Percentiles rank a stretch among this genome's conserved stretches.
Evolutionary conservation across 92 coral and sea anemone genomes (phyloP).

Genomic region (Epizoanthus stellaris): DNA sequence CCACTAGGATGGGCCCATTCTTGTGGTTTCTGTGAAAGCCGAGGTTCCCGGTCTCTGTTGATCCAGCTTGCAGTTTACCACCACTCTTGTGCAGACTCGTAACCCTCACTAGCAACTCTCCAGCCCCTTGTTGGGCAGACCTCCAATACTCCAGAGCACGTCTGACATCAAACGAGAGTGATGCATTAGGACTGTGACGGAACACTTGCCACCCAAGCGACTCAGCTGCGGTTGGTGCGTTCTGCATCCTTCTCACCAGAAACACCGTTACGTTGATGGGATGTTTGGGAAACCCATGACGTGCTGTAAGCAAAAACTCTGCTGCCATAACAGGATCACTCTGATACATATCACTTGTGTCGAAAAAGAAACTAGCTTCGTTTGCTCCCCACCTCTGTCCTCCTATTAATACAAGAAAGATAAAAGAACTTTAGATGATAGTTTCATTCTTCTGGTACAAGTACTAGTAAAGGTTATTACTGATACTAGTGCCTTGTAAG

Average conservation of each 20-base stretch:
- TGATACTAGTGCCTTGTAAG: no score
- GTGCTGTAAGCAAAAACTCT: background rate
- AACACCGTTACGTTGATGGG: background rate
- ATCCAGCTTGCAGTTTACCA: background rate
- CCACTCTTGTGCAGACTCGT: background rate
- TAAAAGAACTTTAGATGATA: no score
- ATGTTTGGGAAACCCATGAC: background rate
- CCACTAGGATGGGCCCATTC: constrained; percentile 2
- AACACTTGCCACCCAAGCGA: constrained; percentile 22
- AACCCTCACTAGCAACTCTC: background rate
- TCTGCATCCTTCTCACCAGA: background rate
- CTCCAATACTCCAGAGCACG: background rate
- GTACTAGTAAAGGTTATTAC: no score
- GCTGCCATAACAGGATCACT: constrained; percentile 1
- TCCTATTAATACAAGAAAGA: background rate
- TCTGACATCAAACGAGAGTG: background rate
- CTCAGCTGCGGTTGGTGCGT: background rate
- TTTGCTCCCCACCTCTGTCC: background rate
- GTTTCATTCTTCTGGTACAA: no score
- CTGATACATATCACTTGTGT: constrained; percentile 18
- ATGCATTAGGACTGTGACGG: background rate
- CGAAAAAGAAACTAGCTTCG: constrained; percentile 8
- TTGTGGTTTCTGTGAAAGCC: background rate
- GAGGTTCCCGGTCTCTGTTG: background rate
- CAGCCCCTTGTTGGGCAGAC: background rate